Evolutionary conservation across 2,797 vertebrate genomes (phyloP).

Genomic region (Phalloptychus januarius): DNA sequence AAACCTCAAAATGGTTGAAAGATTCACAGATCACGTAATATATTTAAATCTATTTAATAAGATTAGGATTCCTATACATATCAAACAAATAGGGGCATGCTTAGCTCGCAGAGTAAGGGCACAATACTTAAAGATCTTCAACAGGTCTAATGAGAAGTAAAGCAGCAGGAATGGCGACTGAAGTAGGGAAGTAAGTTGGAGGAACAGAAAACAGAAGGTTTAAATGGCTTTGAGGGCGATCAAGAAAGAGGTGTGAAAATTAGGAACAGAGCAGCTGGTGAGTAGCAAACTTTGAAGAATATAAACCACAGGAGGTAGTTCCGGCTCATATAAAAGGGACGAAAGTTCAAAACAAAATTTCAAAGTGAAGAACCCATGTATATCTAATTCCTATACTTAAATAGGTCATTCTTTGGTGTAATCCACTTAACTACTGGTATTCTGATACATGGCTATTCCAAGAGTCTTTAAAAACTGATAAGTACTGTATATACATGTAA

Average conservation of each 20-base stretch:
- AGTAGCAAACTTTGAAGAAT: background rate
- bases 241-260: background rate
- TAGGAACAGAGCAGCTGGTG: background rate
- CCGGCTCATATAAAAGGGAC: background rate
- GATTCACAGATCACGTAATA: background rate
- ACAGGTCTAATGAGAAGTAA: background rate
- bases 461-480: background rate
- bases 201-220: background rate
- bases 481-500: background rate
- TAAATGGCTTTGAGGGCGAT: background rate
- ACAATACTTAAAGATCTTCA: background rate
- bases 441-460: background rate
- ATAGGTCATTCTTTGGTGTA: background rate
- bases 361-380: background rate
- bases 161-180: background rate
- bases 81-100: background rate
- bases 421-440: background rate
- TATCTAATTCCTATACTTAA: background rate
- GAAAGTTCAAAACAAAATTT: background rate
- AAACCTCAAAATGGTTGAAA: constrained; percentile 18
- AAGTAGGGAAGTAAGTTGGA: background rate
- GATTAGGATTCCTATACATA: background rate
- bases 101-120: background rate
- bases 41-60: background rate
- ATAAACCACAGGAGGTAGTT: background rate